Percentiles rank a stretch among this genome's conserved stretches.
phyloP scores from a whole-genome alignment of 35 echinoderm and acorn worm species.

The Apostichopus californicus region DNA sequence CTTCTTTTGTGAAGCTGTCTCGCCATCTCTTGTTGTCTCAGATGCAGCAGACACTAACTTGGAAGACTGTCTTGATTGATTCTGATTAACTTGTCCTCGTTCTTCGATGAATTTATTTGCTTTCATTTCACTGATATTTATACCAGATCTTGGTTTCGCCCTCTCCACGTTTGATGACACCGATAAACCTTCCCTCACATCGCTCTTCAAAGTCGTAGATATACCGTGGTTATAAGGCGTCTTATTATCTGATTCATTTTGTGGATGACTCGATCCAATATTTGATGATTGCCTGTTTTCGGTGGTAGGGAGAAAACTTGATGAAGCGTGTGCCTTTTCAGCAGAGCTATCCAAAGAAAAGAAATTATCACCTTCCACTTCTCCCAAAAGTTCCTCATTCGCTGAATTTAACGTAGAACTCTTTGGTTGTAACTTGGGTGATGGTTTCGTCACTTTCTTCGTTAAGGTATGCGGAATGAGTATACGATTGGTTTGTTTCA shows the following conservation, averaged over 20 bases:
- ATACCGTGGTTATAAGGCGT: neutral
- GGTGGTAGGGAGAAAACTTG: neutral
- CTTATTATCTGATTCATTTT: neutral
- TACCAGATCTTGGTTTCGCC: neutral
- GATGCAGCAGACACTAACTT: slow-evolving; percentile 13
- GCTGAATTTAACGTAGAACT: slow-evolving; percentile 56
- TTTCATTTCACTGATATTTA: neutral
- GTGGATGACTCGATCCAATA: neutral
- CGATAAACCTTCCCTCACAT: neutral
- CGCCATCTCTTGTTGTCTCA: neutral
- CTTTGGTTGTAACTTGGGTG: neutral
- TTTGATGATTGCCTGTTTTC: neutral
- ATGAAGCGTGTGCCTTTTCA: neutral
- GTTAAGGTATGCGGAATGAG: slow-evolving; percentile 89
- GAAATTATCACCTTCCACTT: slow-evolving; percentile 33
- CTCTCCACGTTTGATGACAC: neutral
- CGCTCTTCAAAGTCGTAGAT: neutral
- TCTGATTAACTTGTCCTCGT: neutral
- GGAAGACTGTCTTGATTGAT: neutral
- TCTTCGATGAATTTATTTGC: neutral
- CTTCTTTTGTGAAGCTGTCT: neutral
- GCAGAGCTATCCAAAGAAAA: slow-evolving; percentile 55
- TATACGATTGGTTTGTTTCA: slow-evolving; percentile 77
- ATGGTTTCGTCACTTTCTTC: slow-evolving; percentile 52
- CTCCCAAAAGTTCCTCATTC: slow-evolving; percentile 31